phyloP scores from a whole-genome alignment of 2,113 vertebrate species.

The Macroglossus sobrinus region DNA sequence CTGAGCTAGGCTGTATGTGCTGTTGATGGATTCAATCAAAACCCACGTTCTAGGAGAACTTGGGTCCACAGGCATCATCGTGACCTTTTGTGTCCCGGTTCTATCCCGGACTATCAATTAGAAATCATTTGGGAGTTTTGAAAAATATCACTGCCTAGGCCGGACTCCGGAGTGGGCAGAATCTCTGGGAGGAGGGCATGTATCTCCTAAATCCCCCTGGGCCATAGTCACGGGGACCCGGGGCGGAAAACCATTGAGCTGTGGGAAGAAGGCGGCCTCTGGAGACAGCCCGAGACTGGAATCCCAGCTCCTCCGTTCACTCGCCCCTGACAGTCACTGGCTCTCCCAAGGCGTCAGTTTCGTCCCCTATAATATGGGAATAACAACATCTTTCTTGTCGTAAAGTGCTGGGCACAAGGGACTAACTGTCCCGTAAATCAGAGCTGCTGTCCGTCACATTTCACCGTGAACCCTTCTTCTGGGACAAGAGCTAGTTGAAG shows the following conservation, averaged over 20 bases:
- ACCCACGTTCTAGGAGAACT: not conserved
- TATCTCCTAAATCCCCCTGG: not conserved
- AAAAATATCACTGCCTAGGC: not conserved
- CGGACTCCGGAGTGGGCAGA: not conserved
- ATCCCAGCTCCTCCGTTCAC: not conserved
- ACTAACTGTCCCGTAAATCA: too few relatives aligned
- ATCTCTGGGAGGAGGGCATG: not conserved
- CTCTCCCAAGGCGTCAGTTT: not conserved
- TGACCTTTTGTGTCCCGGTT: not conserved
- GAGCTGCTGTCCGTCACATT: not conserved
- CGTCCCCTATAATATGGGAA: not conserved
- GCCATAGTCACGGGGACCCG: not conserved
- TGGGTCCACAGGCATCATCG: not conserved
- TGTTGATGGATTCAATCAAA: not conserved
- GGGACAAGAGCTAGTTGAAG: not conserved
- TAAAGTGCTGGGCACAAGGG: rapidly evolving
- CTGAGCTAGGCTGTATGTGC: not conserved
- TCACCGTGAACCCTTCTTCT: not conserved
- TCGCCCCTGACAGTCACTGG: not conserved
- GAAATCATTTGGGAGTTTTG: not conserved
- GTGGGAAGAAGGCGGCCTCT: not conserved
- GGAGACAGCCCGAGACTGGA: not conserved
- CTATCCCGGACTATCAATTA: not conserved
- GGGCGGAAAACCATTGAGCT: not conserved
- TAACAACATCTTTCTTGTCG: not conserved